Evolutionary conservation across 2,797 vertebrate species (phyloP).

Genomic region (Microcaecilia unicolor): DNA sequence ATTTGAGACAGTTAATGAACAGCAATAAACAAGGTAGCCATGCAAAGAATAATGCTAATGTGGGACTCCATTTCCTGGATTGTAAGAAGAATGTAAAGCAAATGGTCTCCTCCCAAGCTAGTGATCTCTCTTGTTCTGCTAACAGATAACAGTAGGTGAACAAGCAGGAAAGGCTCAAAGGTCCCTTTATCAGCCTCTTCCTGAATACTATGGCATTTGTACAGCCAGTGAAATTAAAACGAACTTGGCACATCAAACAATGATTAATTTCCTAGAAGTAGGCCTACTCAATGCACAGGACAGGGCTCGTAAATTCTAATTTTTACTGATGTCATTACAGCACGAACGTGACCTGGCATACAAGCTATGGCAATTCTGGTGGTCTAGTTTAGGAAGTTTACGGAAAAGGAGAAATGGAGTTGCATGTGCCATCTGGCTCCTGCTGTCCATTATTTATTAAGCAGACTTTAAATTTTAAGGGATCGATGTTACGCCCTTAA

Average conservation of each 20-base stretch:
- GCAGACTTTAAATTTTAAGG: no score
- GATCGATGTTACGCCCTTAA: no score
- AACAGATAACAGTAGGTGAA: not conserved
- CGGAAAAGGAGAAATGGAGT: not conserved
- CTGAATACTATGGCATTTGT: conserved; percentile 2
- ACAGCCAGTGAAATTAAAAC: conserved; percentile 19
- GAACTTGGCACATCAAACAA: conserved; percentile 25
- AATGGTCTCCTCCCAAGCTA: not conserved
- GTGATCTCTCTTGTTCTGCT: not conserved
- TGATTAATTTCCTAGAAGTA: conserved; percentile 15
- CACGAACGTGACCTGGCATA: not conserved
- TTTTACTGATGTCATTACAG: conserved; percentile 12
- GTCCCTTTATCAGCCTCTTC: conserved; percentile 11
- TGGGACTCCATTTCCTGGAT: not conserved
- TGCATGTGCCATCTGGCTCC: accelerated
- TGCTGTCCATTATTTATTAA: not conserved
- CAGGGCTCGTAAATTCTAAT: conserved; percentile 32
- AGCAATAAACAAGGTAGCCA: no score
- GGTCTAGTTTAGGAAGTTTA: not conserved
- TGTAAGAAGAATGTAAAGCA: not conserved
- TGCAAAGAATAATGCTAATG: not conserved
- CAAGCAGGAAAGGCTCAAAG: not conserved
- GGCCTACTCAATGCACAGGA: conserved; percentile 20
- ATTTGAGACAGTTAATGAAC: no score
- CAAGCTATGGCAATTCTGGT: conserved; percentile 1